Conservation (phyloP, 2,797 vertebrate genomes). For the Simalia tracyae region DNA sequence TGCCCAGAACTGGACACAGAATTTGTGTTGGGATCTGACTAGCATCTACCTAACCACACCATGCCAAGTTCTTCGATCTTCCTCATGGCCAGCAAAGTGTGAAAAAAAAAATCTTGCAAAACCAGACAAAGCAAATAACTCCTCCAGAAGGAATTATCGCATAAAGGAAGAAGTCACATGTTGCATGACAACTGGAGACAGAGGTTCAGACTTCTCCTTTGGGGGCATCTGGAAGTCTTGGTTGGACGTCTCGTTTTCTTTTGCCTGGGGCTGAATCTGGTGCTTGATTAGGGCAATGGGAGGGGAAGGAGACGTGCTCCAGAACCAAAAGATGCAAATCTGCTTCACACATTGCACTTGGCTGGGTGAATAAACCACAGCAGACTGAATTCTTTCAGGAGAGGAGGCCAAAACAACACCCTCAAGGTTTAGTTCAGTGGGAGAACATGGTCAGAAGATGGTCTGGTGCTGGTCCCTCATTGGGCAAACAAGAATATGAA, state of each 20-base stretch:
- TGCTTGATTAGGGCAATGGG: not conserved
- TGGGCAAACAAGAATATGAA: not conserved
- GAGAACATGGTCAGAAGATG: not conserved
- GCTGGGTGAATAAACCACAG: not conserved
- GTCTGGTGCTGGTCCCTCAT: not conserved
- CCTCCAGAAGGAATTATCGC: too few relatives aligned
- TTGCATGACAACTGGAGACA: not conserved
- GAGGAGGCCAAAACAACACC: not conserved
- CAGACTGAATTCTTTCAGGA: not conserved
- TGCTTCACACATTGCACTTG: not conserved
- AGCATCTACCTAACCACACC: too few relatives aligned
- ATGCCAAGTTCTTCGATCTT: too few relatives aligned
- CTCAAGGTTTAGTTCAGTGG: not conserved
- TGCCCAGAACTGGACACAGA: too few relatives aligned
- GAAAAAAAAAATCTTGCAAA: too few relatives aligned
- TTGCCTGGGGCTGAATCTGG: too few relatives aligned
- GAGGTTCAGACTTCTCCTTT: not conserved
- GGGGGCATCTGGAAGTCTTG: not conserved
- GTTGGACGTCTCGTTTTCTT: not conserved
- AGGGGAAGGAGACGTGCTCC: not conserved
- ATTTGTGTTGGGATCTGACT: too few relatives aligned
- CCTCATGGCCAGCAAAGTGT: too few relatives aligned
- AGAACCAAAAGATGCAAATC: not conserved
- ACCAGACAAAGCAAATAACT: too few relatives aligned
- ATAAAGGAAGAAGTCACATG: not conserved